phyloP scores from a whole-genome alignment of 2,888 invertebrate genomes.

The Lumbricus terrestris region DNA sequence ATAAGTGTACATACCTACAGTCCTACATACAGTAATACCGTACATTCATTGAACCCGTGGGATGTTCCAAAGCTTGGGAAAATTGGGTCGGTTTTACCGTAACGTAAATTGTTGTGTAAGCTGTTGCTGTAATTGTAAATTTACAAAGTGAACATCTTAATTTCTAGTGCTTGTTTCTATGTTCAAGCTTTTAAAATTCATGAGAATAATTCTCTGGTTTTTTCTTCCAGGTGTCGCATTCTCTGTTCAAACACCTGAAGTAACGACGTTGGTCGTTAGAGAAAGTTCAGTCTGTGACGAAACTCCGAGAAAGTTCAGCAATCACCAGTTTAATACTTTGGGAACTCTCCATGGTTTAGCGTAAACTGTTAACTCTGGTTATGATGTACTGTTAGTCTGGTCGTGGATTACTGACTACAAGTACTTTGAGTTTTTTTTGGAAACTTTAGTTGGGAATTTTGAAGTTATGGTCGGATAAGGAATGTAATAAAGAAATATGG shows the following conservation, averaged over 20 bases:
- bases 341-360: neutral
- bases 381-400: neutral
- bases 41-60: neutral
- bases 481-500: neutral
- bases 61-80: neutral
- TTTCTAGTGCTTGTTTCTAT: neutral
- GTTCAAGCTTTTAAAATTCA: too few species aligned
- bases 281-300: neutral
- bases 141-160: too few species aligned
- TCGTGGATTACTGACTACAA: neutral
- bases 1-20: too few species aligned
- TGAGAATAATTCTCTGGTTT: constrained; percentile 16
- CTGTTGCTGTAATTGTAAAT: neutral
- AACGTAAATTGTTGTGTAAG: neutral
- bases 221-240: constrained; percentile 56
- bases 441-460: neutral
- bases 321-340: neutral
- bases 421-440: neutral
- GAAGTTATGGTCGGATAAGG: neutral
- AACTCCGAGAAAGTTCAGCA: neutral
- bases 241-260: constrained; percentile 31
- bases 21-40: too few species aligned
- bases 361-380: neutral
- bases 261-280: neutral
- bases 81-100: neutral